Base-by-base conservation (phyloP, 2,888 invertebrate species). In the Leptopilina myrica region DNA sequence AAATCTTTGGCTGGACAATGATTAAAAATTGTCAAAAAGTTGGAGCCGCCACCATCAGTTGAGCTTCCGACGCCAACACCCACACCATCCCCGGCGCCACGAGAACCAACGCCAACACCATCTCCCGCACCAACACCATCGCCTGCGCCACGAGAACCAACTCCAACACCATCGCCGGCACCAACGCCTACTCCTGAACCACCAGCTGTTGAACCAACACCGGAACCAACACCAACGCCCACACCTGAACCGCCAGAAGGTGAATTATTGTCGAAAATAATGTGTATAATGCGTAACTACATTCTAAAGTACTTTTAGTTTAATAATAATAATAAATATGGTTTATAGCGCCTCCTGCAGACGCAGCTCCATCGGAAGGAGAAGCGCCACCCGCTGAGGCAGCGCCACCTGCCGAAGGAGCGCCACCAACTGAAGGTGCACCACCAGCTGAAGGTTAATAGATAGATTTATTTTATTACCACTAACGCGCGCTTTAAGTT, bases 211-310 rank as follows among this genome's bases (percentile, higher is more conserved):
- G 78, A 85, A 77, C 80, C 88, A 76, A 80, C 86, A 65, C 85
- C 87, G 8, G 82, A 80, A 90, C 84, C 84, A 64, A 78, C 85
- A 77, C 80, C 88, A 64, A 80, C 86, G 73, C 85, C 87, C 40
- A 84, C 84, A 69, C 88, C 88, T 40, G 83, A 88, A 79, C 87
- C 92, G 5, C 86, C 88, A 15, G 90, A 88, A 86, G 90, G 88
- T 78, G n/a, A 62, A 62, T 43, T 43, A 43, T 7, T 43, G 7
- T 43, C 1, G 6, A 43, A 8, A 1, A 43, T 8, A 8, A 43
- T 2, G 7, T 43, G 7, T 43, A 43, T 43, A 43, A 43, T 43
- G 3, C 0, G 3, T 2, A 33, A 33, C 1, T 33, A 3, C 33
- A 33, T 33, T 33, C 33, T 33, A 46, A 46, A 46, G 11, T 46